Evolutionary conservation across 2,113 vertebrate species (phyloP).

Genomic region (Gobius niger): DNA sequence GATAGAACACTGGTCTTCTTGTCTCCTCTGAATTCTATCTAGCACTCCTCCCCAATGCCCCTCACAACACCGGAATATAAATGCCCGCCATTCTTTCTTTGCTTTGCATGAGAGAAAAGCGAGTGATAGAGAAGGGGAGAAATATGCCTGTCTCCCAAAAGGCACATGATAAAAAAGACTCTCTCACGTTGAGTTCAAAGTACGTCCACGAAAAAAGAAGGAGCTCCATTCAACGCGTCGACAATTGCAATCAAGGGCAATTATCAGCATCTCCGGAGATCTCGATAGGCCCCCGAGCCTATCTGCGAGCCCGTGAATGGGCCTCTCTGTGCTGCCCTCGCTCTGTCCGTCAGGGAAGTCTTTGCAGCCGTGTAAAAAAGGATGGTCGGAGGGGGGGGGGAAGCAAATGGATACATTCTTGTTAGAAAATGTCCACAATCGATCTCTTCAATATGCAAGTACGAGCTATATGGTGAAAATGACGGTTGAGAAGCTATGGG

Average conservation of each 20-base stretch:
- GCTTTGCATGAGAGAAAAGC: neutral
- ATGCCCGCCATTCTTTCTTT: slow-evolving; percentile 72
- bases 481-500: too few relatives aligned
- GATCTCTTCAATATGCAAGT: too few relatives aligned
- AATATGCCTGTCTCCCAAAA: too few relatives aligned
- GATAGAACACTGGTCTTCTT: slow-evolving; percentile 81
- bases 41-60: slow-evolving; percentile 65
- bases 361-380: slow-evolving; percentile 5
- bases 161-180: too few relatives aligned
- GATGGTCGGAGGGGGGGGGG: too few relatives aligned
- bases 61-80: slow-evolving; percentile 76
- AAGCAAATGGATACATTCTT: too few relatives aligned
- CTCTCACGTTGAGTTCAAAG: too few relatives aligned
- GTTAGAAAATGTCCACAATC: too few relatives aligned
- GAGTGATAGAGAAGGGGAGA: neutral
- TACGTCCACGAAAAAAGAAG: neutral
- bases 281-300: slow-evolving; percentile 22
- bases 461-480: too few relatives aligned
- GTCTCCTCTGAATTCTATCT: slow-evolving; percentile 78
- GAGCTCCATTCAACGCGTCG: too few relatives aligned
- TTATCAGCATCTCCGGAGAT: neutral
- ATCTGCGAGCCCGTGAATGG: slow-evolving; percentile 38
- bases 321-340: neutral
- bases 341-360: slow-evolving; percentile 12
- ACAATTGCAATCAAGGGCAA: neutral